phyloP scores from a whole-genome alignment of 2,113 vertebrate species.

The Tichodroma muraria region DNA sequence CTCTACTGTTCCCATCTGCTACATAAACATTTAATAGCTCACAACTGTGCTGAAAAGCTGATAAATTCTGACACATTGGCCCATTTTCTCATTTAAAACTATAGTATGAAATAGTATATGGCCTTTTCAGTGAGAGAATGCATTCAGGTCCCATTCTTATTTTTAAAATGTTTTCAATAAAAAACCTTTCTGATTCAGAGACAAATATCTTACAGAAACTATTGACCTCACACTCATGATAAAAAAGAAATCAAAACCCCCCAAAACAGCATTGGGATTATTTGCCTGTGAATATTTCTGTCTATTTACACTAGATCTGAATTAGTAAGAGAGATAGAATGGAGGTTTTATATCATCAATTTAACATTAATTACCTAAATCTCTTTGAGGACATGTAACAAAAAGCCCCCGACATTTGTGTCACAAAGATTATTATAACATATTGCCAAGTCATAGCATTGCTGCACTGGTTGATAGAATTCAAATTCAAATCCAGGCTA shows the following conservation, averaged over 20 bases:
- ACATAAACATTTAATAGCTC: slow-evolving; percentile 58
- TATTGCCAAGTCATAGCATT: slow-evolving; percentile 80
- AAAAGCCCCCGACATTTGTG: slow-evolving; percentile 83
- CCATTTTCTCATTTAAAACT: slow-evolving; percentile 9
- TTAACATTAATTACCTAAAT: slow-evolving; percentile 87
- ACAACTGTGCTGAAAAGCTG: slow-evolving; percentile 45
- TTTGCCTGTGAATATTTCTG: slow-evolving; percentile 78
- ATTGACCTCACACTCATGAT: slow-evolving; percentile 20
- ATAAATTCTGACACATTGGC: slow-evolving; percentile 49
- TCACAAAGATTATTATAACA: slow-evolving; percentile 82
- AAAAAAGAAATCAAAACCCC: not conserved
- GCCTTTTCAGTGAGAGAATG: not conserved
- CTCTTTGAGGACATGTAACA: slow-evolving; percentile 80
- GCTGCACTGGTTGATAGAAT: slow-evolving; percentile 81
- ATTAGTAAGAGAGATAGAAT: slow-evolving; percentile 71
- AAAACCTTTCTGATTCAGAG: not conserved
- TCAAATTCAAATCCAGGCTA: slow-evolving; percentile 87
- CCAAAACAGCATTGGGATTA: slow-evolving; percentile 72
- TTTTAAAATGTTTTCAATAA: not conserved
- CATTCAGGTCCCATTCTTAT: not conserved
- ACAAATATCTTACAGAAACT: slow-evolving; percentile 15
- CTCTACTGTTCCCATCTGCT: slow-evolving; percentile 45
- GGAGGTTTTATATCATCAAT: slow-evolving; percentile 79
- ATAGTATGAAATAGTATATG: not conserved
- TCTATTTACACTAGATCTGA: slow-evolving; percentile 74